phyloP scores from a whole-genome alignment of 2,797 vertebrate species.

The Spondyliosoma cantharus region DNA sequence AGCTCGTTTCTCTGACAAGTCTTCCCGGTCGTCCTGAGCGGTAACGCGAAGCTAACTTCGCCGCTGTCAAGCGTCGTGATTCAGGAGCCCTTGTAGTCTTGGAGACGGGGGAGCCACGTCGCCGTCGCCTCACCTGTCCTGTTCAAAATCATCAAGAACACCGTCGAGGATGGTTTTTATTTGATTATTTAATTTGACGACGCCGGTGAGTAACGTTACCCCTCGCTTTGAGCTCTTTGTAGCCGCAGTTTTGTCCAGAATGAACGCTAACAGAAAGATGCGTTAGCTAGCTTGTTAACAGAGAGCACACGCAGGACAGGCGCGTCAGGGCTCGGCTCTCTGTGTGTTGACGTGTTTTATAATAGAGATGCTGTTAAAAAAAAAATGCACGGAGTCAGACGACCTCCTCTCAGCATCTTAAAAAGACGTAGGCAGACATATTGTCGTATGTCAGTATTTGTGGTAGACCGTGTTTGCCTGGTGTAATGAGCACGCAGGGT shows the following conservation, averaged over 20 bases:
- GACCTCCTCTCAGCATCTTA: background rate
- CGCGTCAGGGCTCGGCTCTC: no score
- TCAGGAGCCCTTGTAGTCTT: conserved; percentile 7
- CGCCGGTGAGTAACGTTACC: conserved; percentile 32
- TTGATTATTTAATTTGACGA: background rate
- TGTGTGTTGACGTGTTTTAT: background rate
- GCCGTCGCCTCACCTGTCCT: conserved; percentile 1
- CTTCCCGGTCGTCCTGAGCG: conserved; percentile 10
- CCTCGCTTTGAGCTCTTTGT: background rate
- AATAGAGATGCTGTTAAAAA: background rate
- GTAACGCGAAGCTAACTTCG: conserved; percentile 38
- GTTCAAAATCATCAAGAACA: background rate
- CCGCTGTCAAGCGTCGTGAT: conserved; percentile 8
- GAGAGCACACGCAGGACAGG: background rate
- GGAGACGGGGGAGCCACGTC: conserved; percentile 11
- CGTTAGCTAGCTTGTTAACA: conserved; percentile 40
- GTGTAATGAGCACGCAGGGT: background rate
- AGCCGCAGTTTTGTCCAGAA: background rate
- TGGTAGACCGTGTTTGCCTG: background rate
- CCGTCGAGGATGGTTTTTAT: background rate
- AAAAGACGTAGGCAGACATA: no score
- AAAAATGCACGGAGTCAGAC: background rate
- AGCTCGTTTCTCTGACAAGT: background rate
- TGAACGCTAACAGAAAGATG: background rate
- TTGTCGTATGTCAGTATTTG: background rate